A percentile compares a stretch with the other conserved stretches of the same genome.
These are phyloP conservation scores for Lichenostomus cassidix DNA, from an alignment of 2,113 vertebrate species.

Conservation along the genomic window DNA sequence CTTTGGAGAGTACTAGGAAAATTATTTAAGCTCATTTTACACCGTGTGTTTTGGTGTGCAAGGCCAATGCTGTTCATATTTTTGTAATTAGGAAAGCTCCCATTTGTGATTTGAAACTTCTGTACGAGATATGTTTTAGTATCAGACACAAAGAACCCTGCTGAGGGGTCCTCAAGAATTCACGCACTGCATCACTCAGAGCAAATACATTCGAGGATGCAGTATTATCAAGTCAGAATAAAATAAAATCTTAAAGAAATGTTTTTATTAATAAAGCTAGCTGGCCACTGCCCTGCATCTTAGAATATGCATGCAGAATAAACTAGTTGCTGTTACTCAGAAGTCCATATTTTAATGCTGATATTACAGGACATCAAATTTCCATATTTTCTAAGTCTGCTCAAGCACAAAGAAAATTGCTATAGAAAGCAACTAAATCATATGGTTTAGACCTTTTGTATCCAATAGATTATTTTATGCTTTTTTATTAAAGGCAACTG, in stretches of 20 bases:
- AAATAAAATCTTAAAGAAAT: not conserved
- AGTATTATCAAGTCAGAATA: not conserved
- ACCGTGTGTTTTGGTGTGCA: rapidly evolving
- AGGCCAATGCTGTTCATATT: not conserved
- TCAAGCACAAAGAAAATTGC: not conserved
- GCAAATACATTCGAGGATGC: not conserved
- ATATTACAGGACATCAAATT: not conserved
- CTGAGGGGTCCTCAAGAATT: not conserved
- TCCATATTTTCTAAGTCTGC: not conserved
- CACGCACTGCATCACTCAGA: rapidly evolving
- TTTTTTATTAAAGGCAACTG: not conserved
- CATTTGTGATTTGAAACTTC: not conserved
- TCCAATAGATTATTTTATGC: not conserved
- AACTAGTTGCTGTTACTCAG: not conserved
- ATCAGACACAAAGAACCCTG: not conserved
- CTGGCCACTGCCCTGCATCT: not conserved
- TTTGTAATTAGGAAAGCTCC: not conserved
- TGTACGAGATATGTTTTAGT: not conserved
- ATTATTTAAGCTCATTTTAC: rapidly evolving
- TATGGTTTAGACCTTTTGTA: not conserved
- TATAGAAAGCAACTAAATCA: not conserved
- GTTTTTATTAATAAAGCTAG: not conserved
- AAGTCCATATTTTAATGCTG: not conserved
- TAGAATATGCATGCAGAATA: not conserved
- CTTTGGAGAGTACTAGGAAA: not conserved